These are phyloP conservation scores for Gobio occitaniae DNA, from an alignment of 2,797 vertebrate genomes.

Conservation along the genomic window DNA sequence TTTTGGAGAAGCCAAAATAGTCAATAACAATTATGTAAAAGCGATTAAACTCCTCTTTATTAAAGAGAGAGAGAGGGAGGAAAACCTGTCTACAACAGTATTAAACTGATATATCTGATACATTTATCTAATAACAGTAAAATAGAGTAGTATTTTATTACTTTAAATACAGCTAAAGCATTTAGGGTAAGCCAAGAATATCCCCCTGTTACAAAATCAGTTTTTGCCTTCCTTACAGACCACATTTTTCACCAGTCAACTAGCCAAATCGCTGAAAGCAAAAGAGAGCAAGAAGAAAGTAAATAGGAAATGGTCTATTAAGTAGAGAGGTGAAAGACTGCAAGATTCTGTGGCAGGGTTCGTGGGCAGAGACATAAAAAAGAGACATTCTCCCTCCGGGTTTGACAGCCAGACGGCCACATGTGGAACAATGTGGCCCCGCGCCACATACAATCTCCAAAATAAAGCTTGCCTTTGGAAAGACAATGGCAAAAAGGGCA, in stretches of 20 bases:
- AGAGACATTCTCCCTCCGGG: slow-evolving; percentile 38
- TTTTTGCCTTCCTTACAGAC: not conserved
- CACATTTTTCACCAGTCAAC: not conserved
- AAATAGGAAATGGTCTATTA: slow-evolving; percentile 25
- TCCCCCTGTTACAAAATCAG: not conserved
- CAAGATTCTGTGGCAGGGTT: slow-evolving; percentile 31
- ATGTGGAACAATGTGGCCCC: slow-evolving; percentile 39
- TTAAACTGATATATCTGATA: not conserved
- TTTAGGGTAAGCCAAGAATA: not conserved
- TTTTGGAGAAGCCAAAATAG: slow-evolving; percentile 51
- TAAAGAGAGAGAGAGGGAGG: not conserved
- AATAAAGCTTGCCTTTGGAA: slow-evolving; percentile 21
- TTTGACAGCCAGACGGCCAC: slow-evolving; percentile 47
- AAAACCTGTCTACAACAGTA: not conserved
- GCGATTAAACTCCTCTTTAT: slow-evolving; percentile 34
- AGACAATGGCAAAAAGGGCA: slow-evolving; percentile 40
- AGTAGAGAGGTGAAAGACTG: slow-evolving; percentile 23
- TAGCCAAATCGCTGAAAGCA: not conserved
- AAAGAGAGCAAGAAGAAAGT: not conserved
- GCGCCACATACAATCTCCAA: slow-evolving; percentile 16
- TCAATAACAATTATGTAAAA: slow-evolving; percentile 47
- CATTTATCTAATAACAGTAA: not conserved
- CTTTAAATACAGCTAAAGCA: slow-evolving; percentile 3
- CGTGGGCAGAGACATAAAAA: slow-evolving; percentile 24
- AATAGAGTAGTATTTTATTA: not conserved